Evolutionary conservation across 2,888 invertebrate genomes (phyloP).

Genomic region (Polydrusus pterygomalis): DNA sequence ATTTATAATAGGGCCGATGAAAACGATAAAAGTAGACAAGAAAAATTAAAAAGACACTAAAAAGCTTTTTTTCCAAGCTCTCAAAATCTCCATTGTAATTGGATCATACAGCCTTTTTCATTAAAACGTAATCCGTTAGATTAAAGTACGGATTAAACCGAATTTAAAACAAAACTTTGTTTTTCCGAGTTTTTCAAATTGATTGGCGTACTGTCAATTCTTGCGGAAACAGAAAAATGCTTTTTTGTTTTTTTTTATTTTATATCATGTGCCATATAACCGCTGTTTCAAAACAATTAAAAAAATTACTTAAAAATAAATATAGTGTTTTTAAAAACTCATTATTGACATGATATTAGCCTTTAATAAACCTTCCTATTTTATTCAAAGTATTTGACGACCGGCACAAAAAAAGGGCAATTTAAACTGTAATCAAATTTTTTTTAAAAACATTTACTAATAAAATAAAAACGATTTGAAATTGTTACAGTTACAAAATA

Average conservation of each 20-base stretch:
- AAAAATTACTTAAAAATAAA: no score
- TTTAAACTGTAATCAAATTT: no score
- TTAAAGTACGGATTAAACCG: constrained; percentile 26
- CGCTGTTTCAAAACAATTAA: no score
- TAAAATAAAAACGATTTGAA: no score
- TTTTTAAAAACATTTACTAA: no score
- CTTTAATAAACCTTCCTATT: no score
- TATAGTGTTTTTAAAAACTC: no score
- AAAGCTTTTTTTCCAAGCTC: background rate
- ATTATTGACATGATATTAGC: no score
- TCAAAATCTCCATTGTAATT: constrained; percentile 25
- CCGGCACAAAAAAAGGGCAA: no score
- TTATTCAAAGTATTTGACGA: no score
- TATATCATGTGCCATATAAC: no score
- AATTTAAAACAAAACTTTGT: constrained; percentile 29
- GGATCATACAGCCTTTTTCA: constrained; percentile 27
- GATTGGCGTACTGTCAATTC: constrained; percentile 16
- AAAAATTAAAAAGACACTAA: background rate
- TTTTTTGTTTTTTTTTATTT: background rate
- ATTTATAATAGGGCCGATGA: background rate
- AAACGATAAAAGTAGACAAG: background rate
- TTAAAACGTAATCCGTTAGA: constrained; percentile 31
- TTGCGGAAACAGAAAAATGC: background rate
- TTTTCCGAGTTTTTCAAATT: constrained; percentile 21
- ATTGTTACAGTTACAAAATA: no score